Evolutionary conservation across 2,797 vertebrate genomes (phyloP).

Genomic region (Limnodromus scolopaceus): DNA sequence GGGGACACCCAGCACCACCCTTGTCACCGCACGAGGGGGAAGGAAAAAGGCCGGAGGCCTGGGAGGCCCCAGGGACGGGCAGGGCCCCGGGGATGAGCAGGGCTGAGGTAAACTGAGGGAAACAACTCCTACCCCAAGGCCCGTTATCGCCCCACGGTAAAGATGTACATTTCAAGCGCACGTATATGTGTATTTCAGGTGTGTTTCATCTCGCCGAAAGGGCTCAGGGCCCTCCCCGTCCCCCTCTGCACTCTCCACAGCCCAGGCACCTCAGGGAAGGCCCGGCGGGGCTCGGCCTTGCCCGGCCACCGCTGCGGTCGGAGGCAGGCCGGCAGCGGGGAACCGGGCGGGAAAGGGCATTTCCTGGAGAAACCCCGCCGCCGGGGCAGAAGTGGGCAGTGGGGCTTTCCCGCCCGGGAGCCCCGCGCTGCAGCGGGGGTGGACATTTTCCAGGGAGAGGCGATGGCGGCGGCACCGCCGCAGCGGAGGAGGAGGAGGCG

Average conservation of each 20-base stretch:
- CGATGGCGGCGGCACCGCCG: not conserved
- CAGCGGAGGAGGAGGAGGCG: not conserved
- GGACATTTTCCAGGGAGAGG: not conserved
- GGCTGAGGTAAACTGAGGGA: not conserved
- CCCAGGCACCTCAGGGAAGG: not conserved
- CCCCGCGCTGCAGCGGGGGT: not conserved
- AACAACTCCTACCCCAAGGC: not conserved
- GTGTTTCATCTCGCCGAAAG: fast-evolving
- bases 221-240: too few species aligned
- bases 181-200: fast-evolving
- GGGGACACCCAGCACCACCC: fast-evolving
- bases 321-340: not conserved
- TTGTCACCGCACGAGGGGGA: fast-evolving
- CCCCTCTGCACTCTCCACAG: too few species aligned
- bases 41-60: fast-evolving
- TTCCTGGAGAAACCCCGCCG: not conserved
- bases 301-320: not conserved
- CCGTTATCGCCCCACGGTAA: fast-evolving
- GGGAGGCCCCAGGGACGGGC: fast-evolving
- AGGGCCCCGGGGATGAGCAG: not conserved
- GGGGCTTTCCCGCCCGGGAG: not conserved
- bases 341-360: not conserved
- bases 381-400: not conserved
- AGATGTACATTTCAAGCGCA: fast-evolving
- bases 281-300: not conserved